Evolutionary conservation across 2,797 vertebrate species (phyloP), one percentile per base, ranked within the genome.

Genomic region (Tinamus major): DNA sequence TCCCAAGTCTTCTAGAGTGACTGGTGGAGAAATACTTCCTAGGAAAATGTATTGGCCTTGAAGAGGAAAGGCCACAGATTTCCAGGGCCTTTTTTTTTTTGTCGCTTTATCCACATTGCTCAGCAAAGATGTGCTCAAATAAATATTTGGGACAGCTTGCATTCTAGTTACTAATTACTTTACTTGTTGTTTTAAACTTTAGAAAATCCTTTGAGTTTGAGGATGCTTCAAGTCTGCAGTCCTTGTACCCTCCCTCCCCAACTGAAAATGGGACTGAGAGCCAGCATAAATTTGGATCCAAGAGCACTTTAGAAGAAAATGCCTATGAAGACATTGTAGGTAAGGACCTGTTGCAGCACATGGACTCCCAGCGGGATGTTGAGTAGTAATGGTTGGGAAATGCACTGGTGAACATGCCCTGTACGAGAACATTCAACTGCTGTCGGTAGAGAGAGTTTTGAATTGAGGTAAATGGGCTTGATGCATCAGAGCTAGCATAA

Each of bases 291-390:
- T 98, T 98, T 96, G 98, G 97, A 97, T 98, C 98, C 91, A 99
- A 99, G 98, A 99, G 98, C 99, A 99, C 99, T 98, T 99, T 98
- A 98, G 99, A 99, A 98, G 99, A 99, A 96, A 99, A 99, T 89
- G 98, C 99, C 91, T 99, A 99, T 94, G 99, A 99, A 98, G 99
- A 99, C 95, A 99, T 99, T 83, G 98, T 99, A 97, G 99, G 99
- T 99, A 98, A 99, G 99, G 82, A 89, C 12, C 42, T 87, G 61
- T 79, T 63, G 69, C 56, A n/a, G 37, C n/a, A 18, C 24, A 8
- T 0, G 37, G 51, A 37, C 77, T 83, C 61, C 9, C 37, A 81
- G 35, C 1, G 2, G 62, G 37, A 46, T 44, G 37, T 3, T 58
- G 59, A 89, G 48, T 13, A 21, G 14, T 71, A 83, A 48, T 78